Base-by-base conservation (phyloP, 1,140 invertebrate species). In the Coelopa frigida region DNA sequence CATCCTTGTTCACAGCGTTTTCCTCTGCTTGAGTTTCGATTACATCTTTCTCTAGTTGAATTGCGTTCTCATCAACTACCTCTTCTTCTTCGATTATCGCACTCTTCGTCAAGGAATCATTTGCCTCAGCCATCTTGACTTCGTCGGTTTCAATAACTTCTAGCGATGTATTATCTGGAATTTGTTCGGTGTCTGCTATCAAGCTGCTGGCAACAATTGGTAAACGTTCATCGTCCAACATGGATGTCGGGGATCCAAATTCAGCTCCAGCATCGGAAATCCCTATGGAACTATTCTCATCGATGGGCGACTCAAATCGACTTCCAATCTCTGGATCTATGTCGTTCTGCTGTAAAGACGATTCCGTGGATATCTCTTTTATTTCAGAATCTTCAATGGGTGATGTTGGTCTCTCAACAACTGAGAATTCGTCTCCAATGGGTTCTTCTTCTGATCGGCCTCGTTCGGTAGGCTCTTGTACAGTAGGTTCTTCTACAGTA, bases 161-260 rank as follows among this genome's bases (percentile, higher is more conserved):
- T 4, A 32, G 41, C 5, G 41, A 31, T 12, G 41, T 43, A 7
- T 43, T 18, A 31, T 43, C n/a, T n/a, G n/a, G n/a, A n/a, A n/a
- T n/a, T n/a, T n/a, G n/a, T 10, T 33, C 17, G n/a, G 36, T 38
- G 5, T 12, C 36, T 46, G 26, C 22, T 20, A 4, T 39, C 17
- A n/a, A 38, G 38, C 10, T 8, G 3, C 31, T 17, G 5, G 35
- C 15, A 27, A 40, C 21, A 1, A 43, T 20, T 27, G 44, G 44
- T 10, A 51, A 38, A 26, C 49, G 38, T 27, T 51, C 45, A 24
- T 51, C 49, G 31, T 42, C 46, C 17, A 51, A 22, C 44, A 47
- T 44, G 31, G 45, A 47, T 14, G 49, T 44, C 5, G 49, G 49
- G 3, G 45, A 51, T 18, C 49, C 49, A 44, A 51, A 51, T 37